A percentile compares a stretch with the other conserved stretches of the same genome.
phyloP scores from a whole-genome alignment of 2,888 invertebrate species.

The Chrysolina oricalcia region DNA sequence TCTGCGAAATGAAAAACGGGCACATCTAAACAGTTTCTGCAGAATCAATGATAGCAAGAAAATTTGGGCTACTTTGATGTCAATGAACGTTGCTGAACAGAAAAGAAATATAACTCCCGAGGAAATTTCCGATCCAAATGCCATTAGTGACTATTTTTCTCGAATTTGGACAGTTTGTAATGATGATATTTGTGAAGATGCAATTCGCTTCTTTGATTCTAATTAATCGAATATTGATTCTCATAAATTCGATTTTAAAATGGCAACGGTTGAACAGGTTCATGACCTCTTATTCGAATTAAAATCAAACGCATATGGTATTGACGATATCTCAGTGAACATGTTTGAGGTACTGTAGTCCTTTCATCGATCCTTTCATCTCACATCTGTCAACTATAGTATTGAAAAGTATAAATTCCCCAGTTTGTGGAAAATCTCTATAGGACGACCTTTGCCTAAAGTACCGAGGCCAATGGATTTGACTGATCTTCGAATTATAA shows the following conservation, averaged over 20 bases:
- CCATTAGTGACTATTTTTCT: slow-evolving; percentile 17
- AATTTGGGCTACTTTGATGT: not conserved
- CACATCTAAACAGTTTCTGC: slow-evolving; percentile 4
- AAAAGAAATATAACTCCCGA: not conserved
- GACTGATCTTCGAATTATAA: not conserved
- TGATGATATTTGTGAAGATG: not conserved
- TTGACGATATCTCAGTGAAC: slow-evolving; percentile 8
- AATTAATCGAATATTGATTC: not conserved
- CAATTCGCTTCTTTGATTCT: too few species aligned
- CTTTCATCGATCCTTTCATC: not conserved
- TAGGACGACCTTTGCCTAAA: too few species aligned
- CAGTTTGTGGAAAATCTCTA: too few species aligned
- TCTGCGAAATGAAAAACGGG: not conserved
- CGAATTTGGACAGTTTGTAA: not conserved
- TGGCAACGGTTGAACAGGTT: not conserved
- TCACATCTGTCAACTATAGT: slow-evolving; percentile 22
- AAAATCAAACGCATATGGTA: too few species aligned
- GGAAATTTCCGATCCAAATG: not conserved
- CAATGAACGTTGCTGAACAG: not conserved
- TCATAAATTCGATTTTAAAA: slow-evolving; percentile 1
- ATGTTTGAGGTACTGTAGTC: slow-evolving; percentile 20
- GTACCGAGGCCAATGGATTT: too few species aligned
- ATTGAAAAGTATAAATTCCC: too few species aligned
- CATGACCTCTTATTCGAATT: too few species aligned
- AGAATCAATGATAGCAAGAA: not conserved